Percentiles rank a stretch among this genome's conserved stretches.
Conservation (phyloP, 2,888 invertebrate species). For the Brassicogethes aeneus region DNA sequence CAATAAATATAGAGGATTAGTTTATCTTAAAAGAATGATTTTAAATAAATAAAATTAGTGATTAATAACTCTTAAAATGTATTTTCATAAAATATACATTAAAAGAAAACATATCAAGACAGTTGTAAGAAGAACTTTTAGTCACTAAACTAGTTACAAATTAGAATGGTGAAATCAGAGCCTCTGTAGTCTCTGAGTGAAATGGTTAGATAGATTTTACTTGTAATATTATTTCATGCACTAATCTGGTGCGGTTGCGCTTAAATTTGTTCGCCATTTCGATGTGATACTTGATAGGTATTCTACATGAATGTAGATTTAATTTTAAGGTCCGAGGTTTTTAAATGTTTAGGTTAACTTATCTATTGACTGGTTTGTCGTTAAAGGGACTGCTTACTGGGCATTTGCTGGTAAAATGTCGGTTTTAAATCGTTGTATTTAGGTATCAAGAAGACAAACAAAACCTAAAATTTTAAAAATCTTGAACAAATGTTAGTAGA, state of each 20-base stretch:
- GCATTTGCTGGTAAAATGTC: slow-evolving; percentile 3
- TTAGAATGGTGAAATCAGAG: too few species aligned
- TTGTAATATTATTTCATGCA: slow-evolving; percentile 11
- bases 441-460: too few species aligned
- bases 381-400: background rate
- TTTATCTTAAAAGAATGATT: background rate
- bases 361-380: background rate
- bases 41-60: slow-evolving; percentile 16
- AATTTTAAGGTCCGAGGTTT: background rate
- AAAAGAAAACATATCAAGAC: slow-evolving; percentile 22
- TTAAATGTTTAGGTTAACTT: background rate
- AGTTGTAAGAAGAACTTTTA: slow-evolving; percentile 7
- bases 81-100: slow-evolving; percentile 38
- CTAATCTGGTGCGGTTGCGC: slow-evolving; percentile 28
- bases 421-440: background rate
- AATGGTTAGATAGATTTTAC: background rate
- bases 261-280: slow-evolving; percentile 39
- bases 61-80: slow-evolving; percentile 37
- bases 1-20: slow-evolving; percentile 26
- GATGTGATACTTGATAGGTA: slow-evolving; percentile 34
- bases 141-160: too few species aligned
- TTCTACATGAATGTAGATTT: slow-evolving; percentile 3
- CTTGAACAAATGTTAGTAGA: background rate
- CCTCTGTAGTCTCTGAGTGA: too few species aligned
- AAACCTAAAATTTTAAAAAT: background rate